A percentile compares a stretch with the other conserved stretches of the same genome.
Evolutionary conservation across 2,113 vertebrate species (phyloP).

Genomic region (Triplophysa siluroides): DNA sequence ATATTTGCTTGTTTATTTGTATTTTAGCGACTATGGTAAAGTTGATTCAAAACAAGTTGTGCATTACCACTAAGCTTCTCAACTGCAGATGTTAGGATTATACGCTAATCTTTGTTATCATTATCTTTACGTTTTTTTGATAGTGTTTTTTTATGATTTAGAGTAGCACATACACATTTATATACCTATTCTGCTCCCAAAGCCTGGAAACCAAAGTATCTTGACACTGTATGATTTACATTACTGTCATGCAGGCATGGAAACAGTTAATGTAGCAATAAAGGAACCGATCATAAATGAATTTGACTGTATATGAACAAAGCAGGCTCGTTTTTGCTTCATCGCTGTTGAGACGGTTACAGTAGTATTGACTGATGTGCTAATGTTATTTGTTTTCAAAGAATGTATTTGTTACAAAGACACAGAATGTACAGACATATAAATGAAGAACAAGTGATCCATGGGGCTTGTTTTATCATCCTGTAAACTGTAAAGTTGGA

Average conservation of each 20-base stretch:
- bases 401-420: not conserved
- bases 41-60: not conserved
- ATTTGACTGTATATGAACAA: not conserved
- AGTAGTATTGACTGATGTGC: not conserved
- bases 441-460: slow-evolving; percentile 29
- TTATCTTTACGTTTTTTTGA: not conserved
- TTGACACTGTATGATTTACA: slow-evolving; percentile 2
- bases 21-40: not conserved
- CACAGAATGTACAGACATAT: slow-evolving; percentile 11
- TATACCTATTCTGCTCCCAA: not conserved
- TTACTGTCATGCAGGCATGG: slow-evolving; percentile 49
- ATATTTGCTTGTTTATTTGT: slow-evolving; percentile 1
- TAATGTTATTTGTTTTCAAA: not conserved
- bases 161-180: not conserved
- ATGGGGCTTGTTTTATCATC: slow-evolving; percentile 4
- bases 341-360: not conserved
- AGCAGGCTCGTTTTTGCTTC: not conserved
- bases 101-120: not conserved
- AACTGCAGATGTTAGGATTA: not conserved
- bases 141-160: not conserved
- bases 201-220: slow-evolving; percentile 23
- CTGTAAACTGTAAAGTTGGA: not conserved
- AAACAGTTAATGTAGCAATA: slow-evolving; percentile 31
- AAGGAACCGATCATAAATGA: not conserved
- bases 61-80: not conserved